Base-by-base conservation (phyloP, 2,888 invertebrate species). In the Magallana nippona region DNA sequence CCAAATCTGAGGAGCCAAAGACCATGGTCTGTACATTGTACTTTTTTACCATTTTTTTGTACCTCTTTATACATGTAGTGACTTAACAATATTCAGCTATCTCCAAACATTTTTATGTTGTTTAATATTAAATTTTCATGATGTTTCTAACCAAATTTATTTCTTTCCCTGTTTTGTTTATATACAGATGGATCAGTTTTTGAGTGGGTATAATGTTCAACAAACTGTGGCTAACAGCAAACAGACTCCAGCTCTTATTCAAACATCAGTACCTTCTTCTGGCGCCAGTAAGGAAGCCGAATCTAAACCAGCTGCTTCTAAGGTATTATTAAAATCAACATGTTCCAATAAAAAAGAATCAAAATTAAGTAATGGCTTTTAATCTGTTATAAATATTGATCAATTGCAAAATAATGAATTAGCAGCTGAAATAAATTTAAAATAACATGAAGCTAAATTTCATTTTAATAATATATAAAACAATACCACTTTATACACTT, bases 171-270 rank as follows among this genome's bases (percentile, higher is more conserved):
- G 10, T 10, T 63, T 2, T 15, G 19, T 63, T 83, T 55, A 79
- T 56, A 85, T 87, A 19, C 88, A 93, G 93, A 93, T 96, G 85
- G 96, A 96, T 91, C 95, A 96, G 86, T 96, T 96, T 94, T 96
- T 96, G 92, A 95, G 95, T 10, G 96, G 96, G 0, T 94, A 96
- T 2, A 96, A 96, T 0, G 93, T 96, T 27, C 27, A 71, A 71
- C 32, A 71, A 27, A 27, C 71, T 27, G 27, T 71, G 15, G 32
- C 71, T 27, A 71, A 27, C 5, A 71, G 27, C 22, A 71, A 27
- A 32, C 71, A 71, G 27, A 71, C 13, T 27, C 71, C 71, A 10
- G 27, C 10, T 5, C 32, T 32, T 13, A 15, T 32, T 27, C 11
- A 32, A 71, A 27, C 71, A 10, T 22, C 71, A 8, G 15, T 22